These are phyloP conservation scores for Danio choprae DNA, from an alignment of 2,797 vertebrate genomes.

Conservation along the genomic window DNA sequence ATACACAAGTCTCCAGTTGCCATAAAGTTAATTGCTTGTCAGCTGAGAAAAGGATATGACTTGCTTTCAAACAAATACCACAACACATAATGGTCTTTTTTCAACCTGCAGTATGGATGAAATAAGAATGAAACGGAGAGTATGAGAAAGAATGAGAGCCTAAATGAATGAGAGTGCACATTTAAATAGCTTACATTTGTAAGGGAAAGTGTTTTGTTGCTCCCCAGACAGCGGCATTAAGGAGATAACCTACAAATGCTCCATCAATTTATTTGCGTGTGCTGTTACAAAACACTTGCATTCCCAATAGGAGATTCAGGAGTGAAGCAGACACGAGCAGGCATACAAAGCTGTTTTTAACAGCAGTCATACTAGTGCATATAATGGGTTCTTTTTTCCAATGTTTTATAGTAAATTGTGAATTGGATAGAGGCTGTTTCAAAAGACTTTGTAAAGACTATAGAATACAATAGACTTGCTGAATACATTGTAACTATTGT, in stretches of 20 bases:
- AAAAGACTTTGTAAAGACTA: too few species aligned
- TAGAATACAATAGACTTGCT: too few species aligned
- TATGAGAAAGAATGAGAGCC: background rate
- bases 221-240: constrained; percentile 34
- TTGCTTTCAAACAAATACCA: background rate
- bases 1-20: background rate
- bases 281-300: constrained; percentile 5
- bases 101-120: background rate
- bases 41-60: background rate
- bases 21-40: background rate
- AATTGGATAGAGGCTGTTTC: too few species aligned
- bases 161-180: constrained; percentile 10
- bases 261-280: constrained; percentile 11
- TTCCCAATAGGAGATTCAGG: constrained; percentile 16
- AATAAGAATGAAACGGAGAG: background rate
- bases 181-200: constrained; percentile 19
- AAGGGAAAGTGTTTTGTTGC: constrained; percentile 19
- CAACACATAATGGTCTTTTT: background rate
- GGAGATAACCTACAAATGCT: constrained; percentile 27
- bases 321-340: background rate
- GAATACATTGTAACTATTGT: too few species aligned
- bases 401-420: background rate
- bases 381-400: background rate
- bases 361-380: background rate
- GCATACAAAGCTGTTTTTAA: background rate